These are phyloP conservation scores for Rhyacichthys aspro DNA, from an alignment of 2,797 vertebrate genomes.

Conservation along the genomic window DNA sequence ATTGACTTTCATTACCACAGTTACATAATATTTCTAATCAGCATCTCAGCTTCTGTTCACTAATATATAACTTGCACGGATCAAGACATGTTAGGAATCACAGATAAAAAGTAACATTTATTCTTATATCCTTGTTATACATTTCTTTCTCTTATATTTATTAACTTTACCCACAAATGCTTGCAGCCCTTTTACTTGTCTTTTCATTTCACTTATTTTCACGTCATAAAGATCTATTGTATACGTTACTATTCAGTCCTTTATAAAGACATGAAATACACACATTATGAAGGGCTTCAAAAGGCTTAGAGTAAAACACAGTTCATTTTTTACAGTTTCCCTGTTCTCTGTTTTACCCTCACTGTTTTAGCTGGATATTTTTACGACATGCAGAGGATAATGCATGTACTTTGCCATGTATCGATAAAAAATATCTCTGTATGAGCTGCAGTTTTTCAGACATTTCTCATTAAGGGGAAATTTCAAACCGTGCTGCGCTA, in stretches of 20 bases:
- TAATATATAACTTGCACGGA: slow-evolving; percentile 56
- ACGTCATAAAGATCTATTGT: background rate
- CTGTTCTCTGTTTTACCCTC: slow-evolving; percentile 69
- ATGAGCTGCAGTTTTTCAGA: background rate
- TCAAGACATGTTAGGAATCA: slow-evolving; percentile 12
- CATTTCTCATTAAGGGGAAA: background rate
- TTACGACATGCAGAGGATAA: slow-evolving; percentile 12
- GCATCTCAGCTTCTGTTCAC: slow-evolving; percentile 38
- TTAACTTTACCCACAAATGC: slow-evolving; percentile 11
- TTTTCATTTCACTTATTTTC: slow-evolving; percentile 19
- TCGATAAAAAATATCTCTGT: slow-evolving; percentile 18
- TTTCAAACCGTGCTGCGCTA: too few species aligned
- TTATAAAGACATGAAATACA: background rate
- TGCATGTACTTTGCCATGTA: slow-evolving; percentile 38
- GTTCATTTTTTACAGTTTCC: slow-evolving; percentile 9
- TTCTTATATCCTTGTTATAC: background rate
- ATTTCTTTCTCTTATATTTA: background rate
- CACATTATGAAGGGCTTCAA: background rate
- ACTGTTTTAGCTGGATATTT: slow-evolving; percentile 26
- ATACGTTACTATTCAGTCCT: background rate
- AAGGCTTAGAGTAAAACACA: slow-evolving; percentile 1
- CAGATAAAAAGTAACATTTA: background rate
- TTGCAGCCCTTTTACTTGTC: slow-evolving; percentile 16
- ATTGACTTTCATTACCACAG: slow-evolving; percentile 11
- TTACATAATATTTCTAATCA: slow-evolving; percentile 49